A percentile compares a stretch with the other conserved stretches of the same genome.
Evolutionary conservation across 2,113 vertebrate species (phyloP).

Genomic region (Gobiocypris rarus): DNA sequence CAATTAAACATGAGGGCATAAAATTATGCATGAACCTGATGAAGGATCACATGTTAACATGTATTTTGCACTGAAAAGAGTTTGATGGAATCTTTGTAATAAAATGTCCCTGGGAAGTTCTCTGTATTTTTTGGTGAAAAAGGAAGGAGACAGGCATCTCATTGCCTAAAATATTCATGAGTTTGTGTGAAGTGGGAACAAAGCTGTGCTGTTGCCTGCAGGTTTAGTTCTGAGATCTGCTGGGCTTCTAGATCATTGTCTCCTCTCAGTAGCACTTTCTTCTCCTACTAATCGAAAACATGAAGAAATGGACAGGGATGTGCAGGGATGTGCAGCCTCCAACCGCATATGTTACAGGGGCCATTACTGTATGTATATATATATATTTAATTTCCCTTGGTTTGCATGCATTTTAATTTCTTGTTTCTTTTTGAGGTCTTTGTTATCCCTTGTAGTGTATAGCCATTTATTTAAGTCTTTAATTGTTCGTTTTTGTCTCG

Average conservation of each 20-base stretch:
- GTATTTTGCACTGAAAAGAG: constrained; percentile 28
- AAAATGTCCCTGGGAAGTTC: constrained; percentile 54
- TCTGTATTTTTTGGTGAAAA: constrained; percentile 53
- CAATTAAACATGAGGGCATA: neutral
- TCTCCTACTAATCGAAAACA: constrained; percentile 12
- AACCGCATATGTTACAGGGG: neutral
- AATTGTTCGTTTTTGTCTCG: too few species aligned
- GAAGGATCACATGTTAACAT: constrained; percentile 30
- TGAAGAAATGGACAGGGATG: constrained; percentile 8
- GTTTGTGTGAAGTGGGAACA: constrained; percentile 59
- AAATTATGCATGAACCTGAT: constrained; percentile 12
- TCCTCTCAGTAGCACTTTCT: neutral
- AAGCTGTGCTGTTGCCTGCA: constrained; percentile 52
- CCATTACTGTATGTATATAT: neutral
- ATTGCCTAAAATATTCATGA: constrained; percentile 72
- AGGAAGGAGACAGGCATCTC: constrained; percentile 58
- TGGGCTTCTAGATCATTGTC: constrained; percentile 37
- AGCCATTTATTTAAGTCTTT: too few species aligned
- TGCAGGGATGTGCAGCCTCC: neutral
- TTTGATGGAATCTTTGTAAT: constrained; percentile 45
- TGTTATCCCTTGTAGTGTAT: neutral
- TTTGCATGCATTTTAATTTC: neutral
- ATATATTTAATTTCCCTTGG: neutral
- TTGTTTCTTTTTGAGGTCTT: neutral
- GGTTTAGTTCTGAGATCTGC: constrained; percentile 46